Conservation (phyloP, 1,140 invertebrate genomes). For the Brachionus sp. region DNA sequence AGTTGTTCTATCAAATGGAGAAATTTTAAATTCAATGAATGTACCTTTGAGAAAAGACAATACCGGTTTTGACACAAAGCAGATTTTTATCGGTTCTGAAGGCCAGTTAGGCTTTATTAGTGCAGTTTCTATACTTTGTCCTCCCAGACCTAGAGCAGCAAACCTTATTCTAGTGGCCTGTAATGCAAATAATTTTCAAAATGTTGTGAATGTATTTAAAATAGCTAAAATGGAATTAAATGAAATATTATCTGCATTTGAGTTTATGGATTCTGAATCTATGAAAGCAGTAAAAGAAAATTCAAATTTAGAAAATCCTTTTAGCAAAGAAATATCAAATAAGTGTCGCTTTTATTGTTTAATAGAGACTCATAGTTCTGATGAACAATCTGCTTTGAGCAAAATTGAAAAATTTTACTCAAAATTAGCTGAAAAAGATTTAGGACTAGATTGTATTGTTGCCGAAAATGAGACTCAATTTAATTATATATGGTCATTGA, state of each 20-base stretch:
- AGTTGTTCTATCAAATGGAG: slow-evolving; percentile 79
- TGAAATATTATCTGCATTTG: slow-evolving; percentile 87
- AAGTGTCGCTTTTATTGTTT: slow-evolving; percentile 79
- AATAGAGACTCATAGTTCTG: slow-evolving; percentile 82
- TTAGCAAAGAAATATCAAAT: slow-evolving; percentile 6
- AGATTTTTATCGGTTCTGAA: slow-evolving; percentile 94
- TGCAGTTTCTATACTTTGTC: slow-evolving; percentile 83
- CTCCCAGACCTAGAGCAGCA: slow-evolving; percentile 71
- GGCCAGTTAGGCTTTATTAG: slow-evolving; percentile 92
- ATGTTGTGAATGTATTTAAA: slow-evolving; percentile 71
- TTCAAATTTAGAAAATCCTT: slow-evolving; percentile 66
- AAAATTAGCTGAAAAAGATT: slow-evolving; percentile 67
- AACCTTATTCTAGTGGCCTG: slow-evolving; percentile 82
- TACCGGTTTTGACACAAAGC: slow-evolving; percentile 91
- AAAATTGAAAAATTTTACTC: slow-evolving; percentile 77
- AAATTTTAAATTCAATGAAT: slow-evolving; percentile 76
- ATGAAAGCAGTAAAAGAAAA: slow-evolving; percentile 65
- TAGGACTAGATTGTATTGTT: slow-evolving; percentile 76
- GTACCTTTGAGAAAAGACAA: slow-evolving; percentile 85
- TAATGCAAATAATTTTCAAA: slow-evolving; percentile 64
- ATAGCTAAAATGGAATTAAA: slow-evolving; percentile 71
- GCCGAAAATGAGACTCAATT: slow-evolving; percentile 64
- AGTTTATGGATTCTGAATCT: slow-evolving; percentile 77
- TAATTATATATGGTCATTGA: slow-evolving; percentile 74
- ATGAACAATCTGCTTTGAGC: slow-evolving; percentile 75